Conservation (phyloP, 2,888 invertebrate species). For the Pandemis corylana region DNA sequence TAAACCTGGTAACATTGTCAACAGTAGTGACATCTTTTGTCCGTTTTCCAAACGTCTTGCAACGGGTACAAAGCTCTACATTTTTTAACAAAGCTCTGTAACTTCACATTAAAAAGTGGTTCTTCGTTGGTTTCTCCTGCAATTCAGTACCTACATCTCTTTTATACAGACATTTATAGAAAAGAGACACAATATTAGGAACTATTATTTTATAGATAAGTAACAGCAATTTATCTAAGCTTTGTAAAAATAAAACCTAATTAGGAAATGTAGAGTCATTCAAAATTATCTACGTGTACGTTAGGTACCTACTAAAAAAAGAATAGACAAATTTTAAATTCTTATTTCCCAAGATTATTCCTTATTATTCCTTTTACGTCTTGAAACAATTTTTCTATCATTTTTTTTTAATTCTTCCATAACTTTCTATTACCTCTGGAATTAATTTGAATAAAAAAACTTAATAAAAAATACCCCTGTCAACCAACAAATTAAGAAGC, state of each 20-base stretch:
- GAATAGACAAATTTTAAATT: no score
- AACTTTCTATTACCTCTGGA: not conserved
- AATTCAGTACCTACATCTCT: not conserved
- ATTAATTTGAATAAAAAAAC: not conserved
- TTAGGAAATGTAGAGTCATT: not conserved
- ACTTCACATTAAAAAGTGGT: not conserved
- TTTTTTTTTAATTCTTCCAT: no score
- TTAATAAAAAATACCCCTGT: constrained; percentile 5
- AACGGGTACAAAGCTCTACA: not conserved
- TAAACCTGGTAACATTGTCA: constrained; percentile 7
- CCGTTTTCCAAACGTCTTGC: constrained; percentile 21
- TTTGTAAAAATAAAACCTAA: not conserved
- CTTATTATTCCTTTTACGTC: no score
- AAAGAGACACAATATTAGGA: not conserved
- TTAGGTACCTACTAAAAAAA: no score
- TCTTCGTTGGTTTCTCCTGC: not conserved
- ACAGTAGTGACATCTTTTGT: constrained; percentile 30
- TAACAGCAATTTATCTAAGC: not conserved
- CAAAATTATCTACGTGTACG: no score
- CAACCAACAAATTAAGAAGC: constrained; percentile 17
- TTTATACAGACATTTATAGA: not conserved
- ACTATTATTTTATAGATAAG: not conserved
- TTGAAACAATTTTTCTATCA: no score
- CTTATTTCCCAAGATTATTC: no score
- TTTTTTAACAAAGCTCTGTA: not conserved